These are phyloP conservation scores for Erinaceus europaeus DNA, from an alignment of 2,113 vertebrate genomes.

Conservation along the genomic window DNA sequence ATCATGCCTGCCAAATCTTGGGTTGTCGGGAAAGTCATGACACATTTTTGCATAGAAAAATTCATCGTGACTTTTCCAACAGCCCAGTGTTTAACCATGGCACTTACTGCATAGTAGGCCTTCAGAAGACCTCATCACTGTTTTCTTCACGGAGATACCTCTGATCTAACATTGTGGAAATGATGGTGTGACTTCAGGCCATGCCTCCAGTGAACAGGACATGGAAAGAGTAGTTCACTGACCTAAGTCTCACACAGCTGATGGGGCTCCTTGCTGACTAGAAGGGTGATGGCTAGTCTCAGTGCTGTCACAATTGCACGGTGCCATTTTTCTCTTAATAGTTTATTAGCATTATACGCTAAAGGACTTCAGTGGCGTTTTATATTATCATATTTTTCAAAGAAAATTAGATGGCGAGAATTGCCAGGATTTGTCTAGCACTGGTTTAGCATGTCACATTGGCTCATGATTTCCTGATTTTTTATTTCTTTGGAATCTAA, in stretches of 20 bases:
- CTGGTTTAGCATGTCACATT: conserved; percentile 39
- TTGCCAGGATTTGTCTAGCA: conserved; percentile 64
- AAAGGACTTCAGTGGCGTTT: conserved; percentile 41
- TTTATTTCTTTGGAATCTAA: conserved; percentile 66
- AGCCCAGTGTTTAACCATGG: neutral
- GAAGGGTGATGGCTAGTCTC: conserved; percentile 8
- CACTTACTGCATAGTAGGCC: neutral
- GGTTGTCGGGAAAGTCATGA: too few relatives aligned
- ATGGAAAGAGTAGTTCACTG: neutral
- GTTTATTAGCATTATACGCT: conserved; percentile 58
- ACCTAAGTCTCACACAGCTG: conserved; percentile 18
- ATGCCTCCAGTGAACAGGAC: neutral
- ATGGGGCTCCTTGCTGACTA: conserved; percentile 19
- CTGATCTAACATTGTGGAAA: neutral
- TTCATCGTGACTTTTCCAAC: too few relatives aligned
- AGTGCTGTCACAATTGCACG: conserved; percentile 38
- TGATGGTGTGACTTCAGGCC: conserved; percentile 10
- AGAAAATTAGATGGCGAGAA: conserved; percentile 64
- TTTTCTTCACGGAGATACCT: neutral
- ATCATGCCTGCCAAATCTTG: neutral
- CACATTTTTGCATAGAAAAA: too few relatives aligned
- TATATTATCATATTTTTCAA: conserved; percentile 63
- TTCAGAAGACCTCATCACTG: neutral
- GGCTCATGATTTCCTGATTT: conserved; percentile 55
- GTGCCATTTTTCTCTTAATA: conserved; percentile 46